These are phyloP conservation scores for Peromyscus californicus DNA, from an alignment of 2,113 vertebrate genomes.

Conservation along the genomic window DNA sequence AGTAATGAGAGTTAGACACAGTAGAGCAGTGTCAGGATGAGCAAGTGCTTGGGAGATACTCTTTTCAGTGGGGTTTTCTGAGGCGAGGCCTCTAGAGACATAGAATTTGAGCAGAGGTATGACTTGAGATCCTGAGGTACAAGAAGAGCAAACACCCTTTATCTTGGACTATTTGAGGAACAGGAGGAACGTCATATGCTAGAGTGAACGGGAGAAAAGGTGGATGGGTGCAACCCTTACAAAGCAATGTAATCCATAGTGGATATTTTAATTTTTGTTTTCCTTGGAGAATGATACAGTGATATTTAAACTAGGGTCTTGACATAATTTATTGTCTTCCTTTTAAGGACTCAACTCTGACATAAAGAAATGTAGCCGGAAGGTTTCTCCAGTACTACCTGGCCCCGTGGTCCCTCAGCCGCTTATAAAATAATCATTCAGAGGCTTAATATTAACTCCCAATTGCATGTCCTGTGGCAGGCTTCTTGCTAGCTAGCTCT, in stretches of 20 bases:
- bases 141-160: constrained; percentile 40
- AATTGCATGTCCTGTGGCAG: too few species aligned
- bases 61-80: neutral
- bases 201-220: neutral
- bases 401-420: too few species aligned
- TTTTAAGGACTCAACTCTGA: neutral
- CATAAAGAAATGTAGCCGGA: neutral
- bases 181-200: neutral
- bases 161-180: constrained; percentile 6
- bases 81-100: neutral
- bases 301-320: constrained; percentile 43
- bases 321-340: constrained; percentile 21
- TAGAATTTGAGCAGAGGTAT: neutral
- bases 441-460: too few species aligned
- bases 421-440: too few species aligned
- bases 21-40: neutral
- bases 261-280: neutral
- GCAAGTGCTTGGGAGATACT: neutral
- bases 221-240: neutral
- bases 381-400: too few species aligned
- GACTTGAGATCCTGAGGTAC: neutral
- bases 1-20: constrained; percentile 18
- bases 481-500: too few species aligned
- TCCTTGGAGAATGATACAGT: neutral
- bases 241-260: neutral